Evolutionary conservation across 1,140 invertebrate species (phyloP), one percentile per base, ranked within the genome.

Genomic region (Leptopilina clavipes): DNA sequence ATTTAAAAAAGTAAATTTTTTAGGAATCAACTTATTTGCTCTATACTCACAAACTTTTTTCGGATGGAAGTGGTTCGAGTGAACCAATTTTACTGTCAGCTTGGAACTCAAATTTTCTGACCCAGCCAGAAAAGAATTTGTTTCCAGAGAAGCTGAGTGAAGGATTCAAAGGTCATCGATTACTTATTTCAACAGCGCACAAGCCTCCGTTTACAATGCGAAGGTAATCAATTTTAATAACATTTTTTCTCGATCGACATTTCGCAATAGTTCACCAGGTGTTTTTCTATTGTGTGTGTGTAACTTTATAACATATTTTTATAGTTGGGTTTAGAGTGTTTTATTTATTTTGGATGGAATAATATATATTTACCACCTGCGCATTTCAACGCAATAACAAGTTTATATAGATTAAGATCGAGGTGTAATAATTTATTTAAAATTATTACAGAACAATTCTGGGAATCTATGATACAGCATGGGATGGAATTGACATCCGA

Each of bases 121-220:
- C 93, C 72, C 88, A 90, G 0, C 83, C 92, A 25, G 37, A 75
- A 17, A 90, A 94, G 0, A 88, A 93, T 86, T 86, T 95, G 31
- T 95, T 94, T 88, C 94, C 94, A 10, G 79, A 84, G 3, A 95
- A 95, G 88, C 92, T 95, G 82, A 85, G 82, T 0, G 70, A 90
- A 19, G 94, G 94, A 11, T 95, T 95, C 82, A 92, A 93, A 37
- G 94, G 94, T n/a, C 94, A 94, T 83, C 91, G 93, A 59, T 93
- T 95, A 83, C 86, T 92, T 45, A 91, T 95, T 3, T 89, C 93
- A 11, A 91, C 93, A 3, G 91, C 92, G 12, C 90, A 94, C 88
- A 93, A 94, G 79, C 94, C 94, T 18, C 94, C 94, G 0, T 95
- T 92, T 86, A 91, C 94, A 12, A 92, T 94, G 80, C 92, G 91